Base-by-base conservation (phyloP, 2,113 vertebrate genomes). In the Pogonocichla stellata region DNA sequence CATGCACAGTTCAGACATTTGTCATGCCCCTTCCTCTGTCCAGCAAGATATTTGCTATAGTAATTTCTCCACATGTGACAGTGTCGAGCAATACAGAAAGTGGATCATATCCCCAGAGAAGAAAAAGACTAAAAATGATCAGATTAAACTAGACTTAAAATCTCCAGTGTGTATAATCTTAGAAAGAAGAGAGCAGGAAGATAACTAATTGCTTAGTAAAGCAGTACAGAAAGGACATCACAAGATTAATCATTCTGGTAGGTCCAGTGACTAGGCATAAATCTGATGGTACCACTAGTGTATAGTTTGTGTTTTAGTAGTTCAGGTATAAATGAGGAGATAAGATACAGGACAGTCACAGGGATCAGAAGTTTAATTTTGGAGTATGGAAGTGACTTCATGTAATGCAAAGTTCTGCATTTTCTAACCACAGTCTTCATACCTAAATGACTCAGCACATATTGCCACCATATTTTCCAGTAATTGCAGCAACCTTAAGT, bases 401-500 rank as follows among this genome's bases (percentile, higher is more conserved):
- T 33, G 42, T 22, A 82, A 42, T 11, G 12, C 29, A 14, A 36
- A 57, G 58, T 92, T 94, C 81, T 57, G 36, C 62, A 73, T 93
- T 80, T 75, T 83, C 73, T 23, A 80, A 70, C 96, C 79, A 62
- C 62, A 56, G 20, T 92, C 92, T 88, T 56, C 80, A 86, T 70
- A 78, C 19, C 1, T 6, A 86, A 80, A 64, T 86, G 86, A 93
- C 72, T 93, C 47, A 4, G 56, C 75, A 71, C 34, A 40, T n/a
- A 67, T 8, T 25, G 31, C 19, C 82, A 92, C 62, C 23, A 2
- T 77, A 23, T 83, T 78, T 93, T 90, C 92, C 95, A 95, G 92
- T 95, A 95, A 93, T 43, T 96, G 75, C 88, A 92, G 82, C 57
- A 87, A n/a, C 66, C 31, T 43, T 42, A 88, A 72, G 79, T 72